Evolutionary conservation across 2,888 invertebrate genomes (phyloP), one percentile per base, ranked within the genome.

Genomic region (Meteorus colon): DNA sequence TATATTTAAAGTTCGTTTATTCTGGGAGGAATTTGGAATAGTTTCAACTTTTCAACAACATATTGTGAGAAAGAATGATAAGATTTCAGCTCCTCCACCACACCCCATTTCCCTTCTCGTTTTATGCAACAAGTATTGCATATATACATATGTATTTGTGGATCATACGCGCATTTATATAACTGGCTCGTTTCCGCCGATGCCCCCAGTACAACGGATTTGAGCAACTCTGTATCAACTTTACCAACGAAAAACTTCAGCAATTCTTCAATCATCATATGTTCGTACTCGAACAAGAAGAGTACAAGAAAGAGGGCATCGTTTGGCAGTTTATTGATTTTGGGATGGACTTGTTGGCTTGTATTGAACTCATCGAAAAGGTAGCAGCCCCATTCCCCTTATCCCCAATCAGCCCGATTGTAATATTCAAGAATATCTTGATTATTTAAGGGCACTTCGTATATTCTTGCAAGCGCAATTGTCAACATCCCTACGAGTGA

Each of bases 261-360:
- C 98, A 99, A 92, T 99, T 98, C 94, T 99, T 99, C 95, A 98
- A 99, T 92, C 98, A 99, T 91, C 96, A 98, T 95, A 99, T 99
- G 98, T 99, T 99, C 92, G 98, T 99, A 85, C 93, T 98, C 91
- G 98, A 99, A 92, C 98, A 99, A 94, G 98, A 99, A 92, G 98
- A 98, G 91, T 99, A 99, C 93, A 97, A 96, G 90, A 94, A 92
- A 89, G 98, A 99, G 92, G 98, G 98, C 89, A 98, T 99, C 92
- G 93, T 95, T 88, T 99, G 98, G 98, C 95, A 94, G 90, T 99
- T 98, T 92, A 98, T 99, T 93, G 98, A 99, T 93, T 99, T 99
- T 91, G 98, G 98, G 91, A 97, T 99, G 96, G 98, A 99, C 91
- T 94, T 99, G 91, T 94, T 97, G 90, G 97, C 97, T 92, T 98